phyloP scores from a whole-genome alignment of 2,113 vertebrate species.

The Saguinus imperator region DNA sequence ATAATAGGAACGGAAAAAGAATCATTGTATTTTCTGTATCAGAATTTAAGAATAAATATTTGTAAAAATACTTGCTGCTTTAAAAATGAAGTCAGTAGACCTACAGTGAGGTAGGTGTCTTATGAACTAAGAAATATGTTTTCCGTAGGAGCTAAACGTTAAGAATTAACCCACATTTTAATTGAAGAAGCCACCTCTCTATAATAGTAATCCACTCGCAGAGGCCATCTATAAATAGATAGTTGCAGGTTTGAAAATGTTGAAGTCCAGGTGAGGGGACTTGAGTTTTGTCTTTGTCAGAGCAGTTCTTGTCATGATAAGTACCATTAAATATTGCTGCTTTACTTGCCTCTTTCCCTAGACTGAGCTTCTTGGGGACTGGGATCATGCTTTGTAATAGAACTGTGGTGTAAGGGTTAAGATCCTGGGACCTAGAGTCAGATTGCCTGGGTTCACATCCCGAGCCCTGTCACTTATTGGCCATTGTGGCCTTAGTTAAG shows the following conservation, averaged over 20 bases:
- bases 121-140: not conserved
- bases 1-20: conserved; percentile 7
- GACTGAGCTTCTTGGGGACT: not conserved
- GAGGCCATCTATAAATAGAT: not conserved
- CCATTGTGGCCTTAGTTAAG: not conserved
- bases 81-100: not conserved
- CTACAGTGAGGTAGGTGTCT: not conserved
- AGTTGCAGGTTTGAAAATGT: not conserved
- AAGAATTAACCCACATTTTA: not conserved
- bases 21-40: not conserved
- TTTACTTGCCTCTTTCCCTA: not conserved
- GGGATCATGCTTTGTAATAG: not conserved
- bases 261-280: not conserved
- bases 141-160: not conserved
- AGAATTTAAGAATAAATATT: conserved; percentile 36
- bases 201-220: not conserved
- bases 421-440: not conserved
- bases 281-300: not conserved
- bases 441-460: not conserved
- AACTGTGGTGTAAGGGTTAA: not conserved
- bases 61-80: not conserved
- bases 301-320: not conserved
- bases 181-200: not conserved
- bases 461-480: not conserved
- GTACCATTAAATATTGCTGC: not conserved